A percentile compares a stretch with the other conserved stretches of the same genome.
These are phyloP conservation scores for Erinaceus europaeus DNA, from an alignment of 2,113 vertebrate species.

Conservation along the genomic window DNA sequence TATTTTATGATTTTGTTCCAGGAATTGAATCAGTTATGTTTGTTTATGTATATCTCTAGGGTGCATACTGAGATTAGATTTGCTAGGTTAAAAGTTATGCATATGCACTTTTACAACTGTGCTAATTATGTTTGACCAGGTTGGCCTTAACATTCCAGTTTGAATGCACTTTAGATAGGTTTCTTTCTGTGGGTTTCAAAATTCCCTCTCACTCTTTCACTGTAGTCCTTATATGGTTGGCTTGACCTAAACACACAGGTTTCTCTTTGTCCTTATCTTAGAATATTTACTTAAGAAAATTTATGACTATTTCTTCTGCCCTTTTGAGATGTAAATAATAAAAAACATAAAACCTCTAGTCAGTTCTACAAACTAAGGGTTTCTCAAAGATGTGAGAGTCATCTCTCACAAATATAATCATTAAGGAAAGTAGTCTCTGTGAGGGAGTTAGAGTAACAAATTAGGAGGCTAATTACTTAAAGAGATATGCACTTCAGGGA, in stretches of 20 bases:
- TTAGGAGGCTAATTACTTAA: too few species aligned
- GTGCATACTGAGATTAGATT: not conserved
- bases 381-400: not conserved
- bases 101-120: not conserved
- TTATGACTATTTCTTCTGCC: not conserved
- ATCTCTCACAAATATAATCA: not conserved
- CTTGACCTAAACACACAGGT: not conserved
- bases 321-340: not conserved
- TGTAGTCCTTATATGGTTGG: not conserved
- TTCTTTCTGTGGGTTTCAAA: not conserved
- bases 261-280: not conserved
- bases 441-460: not conserved
- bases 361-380: not conserved
- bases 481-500: too few species aligned
- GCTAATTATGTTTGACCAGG: not conserved
- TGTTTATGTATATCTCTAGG: not conserved
- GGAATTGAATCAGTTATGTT: not conserved
- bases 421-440: not conserved
- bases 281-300: not conserved
- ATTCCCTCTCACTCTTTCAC: accelerated
- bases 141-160: not conserved
- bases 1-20: not conserved
- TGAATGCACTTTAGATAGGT: not conserved
- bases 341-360: not conserved
- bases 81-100: not conserved